Base-by-base conservation (phyloP, 2,113 vertebrate genomes). In the Scartelaos histophorus region DNA sequence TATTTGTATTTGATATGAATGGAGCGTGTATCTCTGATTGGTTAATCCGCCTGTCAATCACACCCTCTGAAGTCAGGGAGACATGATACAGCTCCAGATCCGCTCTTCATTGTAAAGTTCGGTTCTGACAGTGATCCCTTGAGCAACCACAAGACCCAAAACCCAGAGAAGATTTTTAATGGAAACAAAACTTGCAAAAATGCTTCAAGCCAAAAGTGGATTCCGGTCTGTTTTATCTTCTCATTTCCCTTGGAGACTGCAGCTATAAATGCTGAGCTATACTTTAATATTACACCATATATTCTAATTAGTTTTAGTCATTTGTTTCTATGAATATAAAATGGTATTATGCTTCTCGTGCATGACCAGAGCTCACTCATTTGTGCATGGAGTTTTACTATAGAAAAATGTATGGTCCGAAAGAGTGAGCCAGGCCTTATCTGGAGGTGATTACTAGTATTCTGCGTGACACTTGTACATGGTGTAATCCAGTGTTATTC, bases 311-410 rank as follows among this genome's bases (percentile, higher is more conserved):
- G 70, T 78, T 75, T 81, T 79, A 85, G 72, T 66, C 57, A 73
- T 75, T 85, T 86, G 73, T 77, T 75, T 70, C 22, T 83, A 78
- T n/a, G 25, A 70, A 68, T 24, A 69, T 66, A 56, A 78, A 75
- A 73, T 74, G 71, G 64, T 71, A 80, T 68, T 80, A 61, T 45
- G 65, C 72, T 82, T 78, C 79, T 68, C 84, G 71, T 91, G 92
- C 91, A 92, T 92, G 90, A 74, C 81, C 75, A 75, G 82, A 78
- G 76, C 85, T 87, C 69, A 81, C 87, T 83, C 75, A 89, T 76
- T 62, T 75, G 82, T 91, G 89, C 91, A 92, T 91, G 89, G 74
- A 85, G 85, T 84, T 84, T 66, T 43, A 56, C 35, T 60, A 66
- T 76, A 24, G 22, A 57, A 12, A 15, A 74, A 67, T 65, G 71